phyloP scores from a whole-genome alignment of 2,797 vertebrate genomes.

The Danio aesculapii region DNA sequence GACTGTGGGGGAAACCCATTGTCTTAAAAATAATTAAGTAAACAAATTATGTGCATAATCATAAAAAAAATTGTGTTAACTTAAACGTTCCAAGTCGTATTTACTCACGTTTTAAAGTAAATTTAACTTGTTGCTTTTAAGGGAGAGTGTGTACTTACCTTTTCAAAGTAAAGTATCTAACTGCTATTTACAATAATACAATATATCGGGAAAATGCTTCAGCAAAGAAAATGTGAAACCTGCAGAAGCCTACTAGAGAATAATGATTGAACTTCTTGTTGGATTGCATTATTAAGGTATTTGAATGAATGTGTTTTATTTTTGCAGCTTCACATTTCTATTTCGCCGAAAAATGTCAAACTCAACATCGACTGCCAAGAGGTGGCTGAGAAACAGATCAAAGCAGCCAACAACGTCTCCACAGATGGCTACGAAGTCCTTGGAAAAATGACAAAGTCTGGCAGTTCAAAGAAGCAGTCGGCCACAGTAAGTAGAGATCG shows the following conservation, averaged over 20 bases:
- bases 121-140: too few species aligned
- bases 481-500: constrained; percentile 86
- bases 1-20: too few species aligned
- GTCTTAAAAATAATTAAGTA: too few species aligned
- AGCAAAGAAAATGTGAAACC: too few species aligned
- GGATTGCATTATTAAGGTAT: not conserved
- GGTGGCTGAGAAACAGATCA: constrained; percentile 93
- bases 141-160: too few species aligned
- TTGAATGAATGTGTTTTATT: constrained; percentile 42
- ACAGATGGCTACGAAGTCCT: constrained; percentile 94
- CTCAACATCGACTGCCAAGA: constrained; percentile 95
- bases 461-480: constrained; percentile 86
- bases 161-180: too few species aligned
- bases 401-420: constrained; percentile 92
- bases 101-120: too few species aligned
- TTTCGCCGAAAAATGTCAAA: constrained; percentile 92
- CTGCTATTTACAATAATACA: too few species aligned
- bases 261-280: not conserved
- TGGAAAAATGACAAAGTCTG: constrained; percentile 87
- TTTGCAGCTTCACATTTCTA: constrained; percentile 90
- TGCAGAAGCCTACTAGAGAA: not conserved
- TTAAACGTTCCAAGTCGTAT: too few species aligned
- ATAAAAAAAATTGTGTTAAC: too few species aligned
- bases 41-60: too few species aligned
- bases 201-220: too few species aligned